Conservation (phyloP, 2,888 invertebrate species). For the Cephus spinipes region DNA sequence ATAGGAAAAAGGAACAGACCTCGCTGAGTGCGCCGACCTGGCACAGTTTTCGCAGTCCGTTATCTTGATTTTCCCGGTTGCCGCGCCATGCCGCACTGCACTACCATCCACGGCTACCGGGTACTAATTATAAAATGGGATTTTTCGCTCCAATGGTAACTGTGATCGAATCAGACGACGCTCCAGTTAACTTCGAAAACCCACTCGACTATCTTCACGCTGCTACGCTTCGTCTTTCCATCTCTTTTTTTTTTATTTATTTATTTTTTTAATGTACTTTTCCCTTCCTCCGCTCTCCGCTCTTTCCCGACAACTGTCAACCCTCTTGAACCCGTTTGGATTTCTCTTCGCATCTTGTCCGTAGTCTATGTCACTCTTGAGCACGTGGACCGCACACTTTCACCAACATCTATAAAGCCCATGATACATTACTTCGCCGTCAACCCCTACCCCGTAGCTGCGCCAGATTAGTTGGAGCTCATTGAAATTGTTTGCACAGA, state of each 20-base stretch:
- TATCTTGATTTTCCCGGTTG: constrained; percentile 5
- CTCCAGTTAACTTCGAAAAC: neutral
- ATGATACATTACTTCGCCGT: neutral
- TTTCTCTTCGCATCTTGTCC: neutral
- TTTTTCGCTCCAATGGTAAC: neutral
- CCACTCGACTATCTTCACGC: neutral
- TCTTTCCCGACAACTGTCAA: neutral
- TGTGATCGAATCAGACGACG: neutral
- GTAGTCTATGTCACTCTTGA: neutral
- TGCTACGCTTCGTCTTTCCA: neutral
- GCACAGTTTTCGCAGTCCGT: constrained; percentile 5
- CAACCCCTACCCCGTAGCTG: constrained; percentile 13
- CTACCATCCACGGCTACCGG: neutral
- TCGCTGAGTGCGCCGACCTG: neutral
- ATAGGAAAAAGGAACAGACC: neutral
- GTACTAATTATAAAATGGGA: neutral
- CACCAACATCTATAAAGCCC: neutral
- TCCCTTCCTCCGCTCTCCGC: neutral
- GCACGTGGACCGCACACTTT: neutral
- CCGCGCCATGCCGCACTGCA: neutral
- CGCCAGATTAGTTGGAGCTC: constrained; percentile 36
- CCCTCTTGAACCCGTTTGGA: neutral
- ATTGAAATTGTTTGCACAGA: constrained; percentile 43
- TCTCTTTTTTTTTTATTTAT: neutral
- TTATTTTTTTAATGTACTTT: neutral